Evolutionary conservation across 2,888 invertebrate genomes (phyloP).

Genomic region (Idaea aversata): DNA sequence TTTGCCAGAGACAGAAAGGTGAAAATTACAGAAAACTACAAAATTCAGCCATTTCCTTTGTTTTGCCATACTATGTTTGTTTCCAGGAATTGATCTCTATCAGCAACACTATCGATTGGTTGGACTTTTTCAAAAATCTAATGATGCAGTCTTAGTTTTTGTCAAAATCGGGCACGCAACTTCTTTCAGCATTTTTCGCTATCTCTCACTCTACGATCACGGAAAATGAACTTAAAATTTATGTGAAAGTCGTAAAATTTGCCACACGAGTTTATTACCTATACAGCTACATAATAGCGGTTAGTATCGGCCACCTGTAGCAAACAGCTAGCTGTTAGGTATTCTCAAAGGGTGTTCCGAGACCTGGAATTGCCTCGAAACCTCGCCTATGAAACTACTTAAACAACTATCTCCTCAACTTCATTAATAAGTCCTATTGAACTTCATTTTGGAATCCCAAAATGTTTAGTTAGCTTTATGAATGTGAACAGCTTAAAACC

Average conservation of each 20-base stretch:
- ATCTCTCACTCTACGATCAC: conserved; percentile 31
- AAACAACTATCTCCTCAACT: conserved; percentile 30
- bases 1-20: too few species aligned
- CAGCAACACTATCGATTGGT: too few species aligned
- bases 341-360: conserved; percentile 30
- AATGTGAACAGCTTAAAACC: conserved; percentile 4
- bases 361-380: conserved; percentile 38
- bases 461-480: conserved; percentile 17
- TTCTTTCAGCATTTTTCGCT: too few species aligned
- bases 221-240: conserved; percentile 47
- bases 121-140: too few species aligned
- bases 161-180: too few species aligned
- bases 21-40: too few species aligned
- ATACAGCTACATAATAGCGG: conserved; percentile 25
- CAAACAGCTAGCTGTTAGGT: conserved; percentile 35
- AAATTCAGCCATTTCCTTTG: too few species aligned
- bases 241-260: conserved; percentile 46
- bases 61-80: too few species aligned
- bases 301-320: conserved; percentile 51
- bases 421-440: conserved; percentile 46
- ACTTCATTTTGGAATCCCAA: conserved; percentile 33
- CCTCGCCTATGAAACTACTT: conserved; percentile 39
- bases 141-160: too few species aligned
- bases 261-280: conserved; percentile 25
- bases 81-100: too few species aligned